A percentile compares a stretch with the other conserved stretches of the same genome.
Evolutionary conservation across 2,888 invertebrate species (phyloP).

Genomic region (Apeira syringaria): DNA sequence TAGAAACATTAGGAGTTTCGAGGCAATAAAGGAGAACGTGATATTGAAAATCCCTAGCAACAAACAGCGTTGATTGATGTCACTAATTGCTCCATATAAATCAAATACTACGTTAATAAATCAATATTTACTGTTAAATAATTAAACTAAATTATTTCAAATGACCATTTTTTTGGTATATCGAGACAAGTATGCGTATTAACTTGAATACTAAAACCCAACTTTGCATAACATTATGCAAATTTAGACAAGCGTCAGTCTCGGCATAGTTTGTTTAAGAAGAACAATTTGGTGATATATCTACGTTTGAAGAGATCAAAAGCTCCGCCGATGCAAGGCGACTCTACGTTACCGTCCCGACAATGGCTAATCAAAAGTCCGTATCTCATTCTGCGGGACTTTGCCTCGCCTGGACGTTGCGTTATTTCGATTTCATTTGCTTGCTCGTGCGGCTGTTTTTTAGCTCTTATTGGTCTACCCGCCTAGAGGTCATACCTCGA

Average conservation of each 20-base stretch:
- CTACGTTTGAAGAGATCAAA: constrained; percentile 30
- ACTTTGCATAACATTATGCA: constrained; percentile 39
- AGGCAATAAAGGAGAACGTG: constrained; percentile 64
- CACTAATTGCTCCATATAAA: constrained; percentile 34
- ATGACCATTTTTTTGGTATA: no score
- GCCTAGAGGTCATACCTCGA: constrained; percentile 70
- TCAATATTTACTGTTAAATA: no score
- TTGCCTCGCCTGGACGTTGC: constrained; percentile 59
- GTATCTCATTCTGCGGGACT: constrained; percentile 76
- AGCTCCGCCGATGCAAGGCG: constrained; percentile 35
- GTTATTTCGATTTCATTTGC: constrained; percentile 83
- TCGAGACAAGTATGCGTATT: no score
- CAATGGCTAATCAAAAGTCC: constrained; percentile 80
- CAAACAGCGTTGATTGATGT: constrained; percentile 47
- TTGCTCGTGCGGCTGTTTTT: constrained; percentile 73
- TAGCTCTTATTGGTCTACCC: constrained; percentile 55
- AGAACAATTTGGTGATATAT: constrained; percentile 35
- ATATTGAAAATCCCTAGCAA: constrained; percentile 48
- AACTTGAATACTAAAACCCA: no score
- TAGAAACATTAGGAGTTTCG: constrained; percentile 56
- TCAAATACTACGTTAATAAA: constrained; percentile 20
- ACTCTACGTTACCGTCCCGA: constrained; percentile 59
- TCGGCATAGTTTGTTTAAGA: constrained; percentile 29
- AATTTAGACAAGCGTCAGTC: constrained; percentile 35
- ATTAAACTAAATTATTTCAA: no score